A percentile compares a stretch with the other conserved stretches of the same genome.
These are phyloP conservation scores for Plecturocebus donacophilus DNA, from an alignment of 2,113 vertebrate genomes.

Conservation along the genomic window DNA sequence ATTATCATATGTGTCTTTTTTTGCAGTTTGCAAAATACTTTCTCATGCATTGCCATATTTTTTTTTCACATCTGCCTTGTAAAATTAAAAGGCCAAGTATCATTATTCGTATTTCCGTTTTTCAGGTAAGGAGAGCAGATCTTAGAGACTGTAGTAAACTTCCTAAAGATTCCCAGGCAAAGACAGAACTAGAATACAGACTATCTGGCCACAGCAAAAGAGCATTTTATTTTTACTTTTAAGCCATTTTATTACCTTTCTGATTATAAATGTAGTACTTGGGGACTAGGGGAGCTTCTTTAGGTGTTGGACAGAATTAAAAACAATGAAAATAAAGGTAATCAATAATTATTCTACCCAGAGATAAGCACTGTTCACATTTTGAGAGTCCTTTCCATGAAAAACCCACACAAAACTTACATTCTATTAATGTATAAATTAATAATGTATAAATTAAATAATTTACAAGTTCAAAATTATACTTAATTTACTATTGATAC, in stretches of 20 bases:
- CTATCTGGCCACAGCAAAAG: background rate
- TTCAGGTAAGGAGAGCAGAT: background rate
- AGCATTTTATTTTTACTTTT: background rate
- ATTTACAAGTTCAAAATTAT: background rate
- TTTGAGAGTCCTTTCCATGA: background rate
- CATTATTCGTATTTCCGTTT: constrained; percentile 4
- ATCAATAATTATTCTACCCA: background rate
- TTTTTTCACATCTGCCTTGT: background rate
- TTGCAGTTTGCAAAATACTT: background rate
- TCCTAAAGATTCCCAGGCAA: background rate
- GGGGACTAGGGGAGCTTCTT: background rate
- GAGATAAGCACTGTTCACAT: background rate
- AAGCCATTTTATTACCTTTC: background rate
- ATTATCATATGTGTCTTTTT: background rate
- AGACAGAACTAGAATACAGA: background rate
- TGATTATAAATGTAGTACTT: background rate
- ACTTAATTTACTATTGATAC: background rate
- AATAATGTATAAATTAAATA: background rate
- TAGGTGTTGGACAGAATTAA: background rate
- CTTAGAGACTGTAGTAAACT: background rate
- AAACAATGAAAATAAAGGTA: background rate
- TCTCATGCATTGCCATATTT: background rate
- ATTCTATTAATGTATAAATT: too few species aligned
- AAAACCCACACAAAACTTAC: background rate
- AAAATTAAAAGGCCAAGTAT: background rate